A percentile compares a stretch with the other conserved stretches of the same genome.
These are phyloP conservation scores for Heliangelus exortis DNA, from an alignment of 2,797 vertebrate species.

Conservation along the genomic window DNA sequence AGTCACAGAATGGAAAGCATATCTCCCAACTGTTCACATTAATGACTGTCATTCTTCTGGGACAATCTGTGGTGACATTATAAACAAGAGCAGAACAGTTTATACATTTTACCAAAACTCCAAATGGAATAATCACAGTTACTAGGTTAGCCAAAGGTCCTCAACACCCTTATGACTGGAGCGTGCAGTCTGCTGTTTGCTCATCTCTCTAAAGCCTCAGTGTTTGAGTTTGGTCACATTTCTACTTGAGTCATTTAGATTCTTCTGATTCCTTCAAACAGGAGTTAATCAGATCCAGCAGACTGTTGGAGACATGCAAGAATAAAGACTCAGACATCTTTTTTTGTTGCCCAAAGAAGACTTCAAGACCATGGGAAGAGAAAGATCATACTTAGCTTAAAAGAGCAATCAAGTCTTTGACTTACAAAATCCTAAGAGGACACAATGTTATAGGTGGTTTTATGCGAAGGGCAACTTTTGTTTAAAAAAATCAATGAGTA, in stretches of 20 bases:
- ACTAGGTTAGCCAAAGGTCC: neutral
- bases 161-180: neutral
- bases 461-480: neutral
- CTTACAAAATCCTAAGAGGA: neutral
- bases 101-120: neutral
- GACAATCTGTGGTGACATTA: neutral
- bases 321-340: neutral
- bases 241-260: neutral
- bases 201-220: neutral
- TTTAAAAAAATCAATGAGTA: neutral
- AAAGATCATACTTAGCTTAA: neutral
- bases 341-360: neutral
- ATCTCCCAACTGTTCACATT: constrained; percentile 20
- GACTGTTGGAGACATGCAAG: neutral
- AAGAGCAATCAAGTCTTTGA: neutral
- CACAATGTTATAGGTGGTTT: neutral
- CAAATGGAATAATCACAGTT: neutral
- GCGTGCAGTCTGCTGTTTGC: neutral
- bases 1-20: constrained; percentile 1
- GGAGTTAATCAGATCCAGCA: neutral
- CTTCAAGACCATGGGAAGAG: neutral
- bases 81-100: constrained; percentile 15
- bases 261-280: neutral
- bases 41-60: neutral
- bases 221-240: neutral